phyloP scores from a whole-genome alignment of 1,140 invertebrate species.

The Microplitis mediator region DNA sequence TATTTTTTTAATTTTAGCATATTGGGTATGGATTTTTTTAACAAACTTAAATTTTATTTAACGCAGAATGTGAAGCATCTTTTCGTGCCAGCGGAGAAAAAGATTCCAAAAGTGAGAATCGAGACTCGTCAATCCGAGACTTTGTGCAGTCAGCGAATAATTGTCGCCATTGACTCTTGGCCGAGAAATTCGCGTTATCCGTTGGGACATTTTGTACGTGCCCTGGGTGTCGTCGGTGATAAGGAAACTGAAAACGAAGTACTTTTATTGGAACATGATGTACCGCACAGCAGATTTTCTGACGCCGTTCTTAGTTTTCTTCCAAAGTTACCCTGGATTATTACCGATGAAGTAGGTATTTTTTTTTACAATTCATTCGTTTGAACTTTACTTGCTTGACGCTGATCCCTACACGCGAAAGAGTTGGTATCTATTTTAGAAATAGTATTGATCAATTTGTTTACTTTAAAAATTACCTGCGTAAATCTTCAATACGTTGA shows the following conservation, averaged over 20 bases:
- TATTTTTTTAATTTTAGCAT: neutral
- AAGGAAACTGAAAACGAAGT: conserved; percentile 95
- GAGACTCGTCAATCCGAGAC: conserved; percentile 87
- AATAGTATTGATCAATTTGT: neutral
- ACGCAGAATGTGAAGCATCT: conserved; percentile 76
- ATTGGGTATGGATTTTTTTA: conserved; percentile 14
- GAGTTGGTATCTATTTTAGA: neutral
- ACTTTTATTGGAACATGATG: conserved; percentile 94
- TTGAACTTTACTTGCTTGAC: neutral
- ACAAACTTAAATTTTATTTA: conserved; percentile 32
- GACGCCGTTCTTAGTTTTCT: conserved; percentile 92
- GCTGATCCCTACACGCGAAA: neutral
- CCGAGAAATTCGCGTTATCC: conserved; percentile 83
- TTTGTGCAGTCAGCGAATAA: conserved; percentile 83
- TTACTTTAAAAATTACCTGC: conserved; percentile 22
- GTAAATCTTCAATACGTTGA: conserved; percentile 6
- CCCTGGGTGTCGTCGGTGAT: conserved; percentile 82
- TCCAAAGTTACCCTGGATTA: conserved; percentile 88
- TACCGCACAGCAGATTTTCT: conserved; percentile 94
- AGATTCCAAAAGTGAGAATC: conserved; percentile 89
- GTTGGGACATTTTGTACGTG: conserved; percentile 86
- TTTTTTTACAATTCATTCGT: neutral
- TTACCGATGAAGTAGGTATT: conserved; percentile 75
- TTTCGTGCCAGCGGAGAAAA: conserved; percentile 88
- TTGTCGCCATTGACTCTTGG: conserved; percentile 94